Evolutionary conservation across 2,113 vertebrate species (phyloP).

Genomic region (Meleagris gallopavo): DNA sequence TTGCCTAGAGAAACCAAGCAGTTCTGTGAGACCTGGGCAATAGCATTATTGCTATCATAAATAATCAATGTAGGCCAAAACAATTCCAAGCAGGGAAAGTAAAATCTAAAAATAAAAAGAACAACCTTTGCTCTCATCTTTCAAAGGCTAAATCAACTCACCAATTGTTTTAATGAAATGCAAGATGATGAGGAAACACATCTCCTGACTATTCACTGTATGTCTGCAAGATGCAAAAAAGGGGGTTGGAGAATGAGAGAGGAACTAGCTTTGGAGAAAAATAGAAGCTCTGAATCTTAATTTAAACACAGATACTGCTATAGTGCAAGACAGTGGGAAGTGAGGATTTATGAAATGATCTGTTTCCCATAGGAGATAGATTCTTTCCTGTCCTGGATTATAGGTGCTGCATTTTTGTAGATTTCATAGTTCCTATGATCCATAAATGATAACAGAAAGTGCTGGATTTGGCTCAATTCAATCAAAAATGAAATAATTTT

Average conservation of each 20-base stretch:
- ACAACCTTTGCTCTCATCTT: neutral
- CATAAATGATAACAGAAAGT: neutral
- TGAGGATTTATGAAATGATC: neutral
- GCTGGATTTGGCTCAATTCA: neutral
- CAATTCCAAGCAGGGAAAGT: neutral
- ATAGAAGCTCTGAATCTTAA: rapidly evolving
- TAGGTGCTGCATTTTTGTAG: neutral
- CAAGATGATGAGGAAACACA: neutral
- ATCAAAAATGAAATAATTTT: neutral
- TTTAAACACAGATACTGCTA: neutral
- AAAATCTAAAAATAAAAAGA: neutral
- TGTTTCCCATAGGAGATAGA: neutral
- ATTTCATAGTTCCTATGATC: neutral
- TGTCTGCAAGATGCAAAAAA: neutral
- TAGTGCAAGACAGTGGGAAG: neutral
- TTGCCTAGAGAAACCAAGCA: neutral
- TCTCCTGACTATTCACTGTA: neutral
- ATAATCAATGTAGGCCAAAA: neutral
- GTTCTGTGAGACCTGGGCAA: neutral
- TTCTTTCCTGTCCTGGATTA: neutral
- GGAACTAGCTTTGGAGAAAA: neutral
- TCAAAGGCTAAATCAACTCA: neutral
- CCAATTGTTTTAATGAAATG: neutral
- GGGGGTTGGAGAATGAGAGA: neutral
- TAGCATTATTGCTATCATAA: neutral